Base-by-base conservation (phyloP, 1,140 invertebrate genomes). In the Chironomus striatipennis region DNA sequence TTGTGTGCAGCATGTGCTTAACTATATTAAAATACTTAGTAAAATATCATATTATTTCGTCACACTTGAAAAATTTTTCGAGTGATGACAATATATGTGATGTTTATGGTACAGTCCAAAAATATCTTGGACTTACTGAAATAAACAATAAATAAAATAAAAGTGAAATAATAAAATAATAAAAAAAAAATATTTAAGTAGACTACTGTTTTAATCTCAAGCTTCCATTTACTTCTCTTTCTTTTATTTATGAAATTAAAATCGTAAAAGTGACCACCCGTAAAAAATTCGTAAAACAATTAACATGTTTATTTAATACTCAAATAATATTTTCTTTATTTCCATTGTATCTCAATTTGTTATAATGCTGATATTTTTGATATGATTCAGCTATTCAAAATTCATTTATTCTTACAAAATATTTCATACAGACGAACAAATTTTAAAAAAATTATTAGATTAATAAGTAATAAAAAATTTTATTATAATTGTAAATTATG, bases 281-380 rank as follows among this genome's bases (percentile, higher is more conserved):
- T 20, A 70, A 57, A 57, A 57, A 57, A 57, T 57, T n/a, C 47
- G 47, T 70, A 70, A 70, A 70, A 21, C 65, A 70, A 70, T 70
- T 70, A 70, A 21, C 65, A 70, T 20, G 17, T 70, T 70, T 21
- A 70, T 70, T 70, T 21, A 70, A n/a, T 57, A 57, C 47, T 57
- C n/a, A n/a, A 57, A 57, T 12, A 57, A 12, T 57, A 57, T 57
- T 57, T 57, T 57, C 5, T 15, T 57, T 57, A 5, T 57, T 10
- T 57, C 47, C 47, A 12, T 57, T 1, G 5, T 5, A 5, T 34
- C 24, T 34, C 24, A 34, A 34, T 34, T 34, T 34, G 5, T 34
- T 34, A 5, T 34, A 5, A 34, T 34, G 24, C 24, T 47, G 15
- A 43, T 43, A 43, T 7, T 43, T 43, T 43, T 43, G 5, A 10